These are phyloP conservation scores for Chascanopsetta lugubris DNA, from an alignment of 2,113 vertebrate species.

Conservation along the genomic window DNA sequence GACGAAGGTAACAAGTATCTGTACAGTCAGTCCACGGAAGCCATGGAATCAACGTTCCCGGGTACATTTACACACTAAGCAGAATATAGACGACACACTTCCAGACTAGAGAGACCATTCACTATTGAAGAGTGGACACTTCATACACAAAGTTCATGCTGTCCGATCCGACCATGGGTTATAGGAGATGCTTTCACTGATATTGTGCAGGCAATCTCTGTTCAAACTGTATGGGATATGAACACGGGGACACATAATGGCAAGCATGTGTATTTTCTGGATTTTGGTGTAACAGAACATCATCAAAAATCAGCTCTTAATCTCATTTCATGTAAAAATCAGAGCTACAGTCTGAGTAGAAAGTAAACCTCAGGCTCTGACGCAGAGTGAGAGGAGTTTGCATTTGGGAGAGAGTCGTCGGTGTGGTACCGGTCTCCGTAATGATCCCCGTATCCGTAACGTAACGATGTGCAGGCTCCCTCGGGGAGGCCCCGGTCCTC, in stretches of 20 bases:
- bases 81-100: constrained; percentile 67
- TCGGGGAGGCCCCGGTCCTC: constrained; percentile 89
- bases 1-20: constrained; percentile 61
- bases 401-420: constrained; percentile 72
- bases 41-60: constrained; percentile 51
- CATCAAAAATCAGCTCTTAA: constrained; percentile 1
- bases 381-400: constrained; percentile 70
- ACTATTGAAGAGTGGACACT: constrained; percentile 57
- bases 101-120: constrained; percentile 58
- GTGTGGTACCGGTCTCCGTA: constrained; percentile 77
- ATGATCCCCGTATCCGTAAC: constrained; percentile 75
- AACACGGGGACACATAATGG: constrained; percentile 28
- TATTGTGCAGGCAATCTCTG: constrained; percentile 37
- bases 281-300: constrained; percentile 37
- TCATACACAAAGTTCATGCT: constrained; percentile 66
- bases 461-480: constrained; percentile 84
- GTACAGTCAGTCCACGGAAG: constrained; percentile 68
- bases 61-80: constrained; percentile 67
- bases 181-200: constrained; percentile 43
- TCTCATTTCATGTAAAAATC: constrained; percentile 17
- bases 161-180: constrained; percentile 54
- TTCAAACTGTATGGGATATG: too few relatives aligned
- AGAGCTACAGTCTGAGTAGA: constrained; percentile 88
- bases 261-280: constrained; percentile 19
- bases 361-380: constrained; percentile 97